Evolutionary conservation across 2,797 vertebrate species (phyloP).

Genomic region (Tadarida brasiliensis): DNA sequence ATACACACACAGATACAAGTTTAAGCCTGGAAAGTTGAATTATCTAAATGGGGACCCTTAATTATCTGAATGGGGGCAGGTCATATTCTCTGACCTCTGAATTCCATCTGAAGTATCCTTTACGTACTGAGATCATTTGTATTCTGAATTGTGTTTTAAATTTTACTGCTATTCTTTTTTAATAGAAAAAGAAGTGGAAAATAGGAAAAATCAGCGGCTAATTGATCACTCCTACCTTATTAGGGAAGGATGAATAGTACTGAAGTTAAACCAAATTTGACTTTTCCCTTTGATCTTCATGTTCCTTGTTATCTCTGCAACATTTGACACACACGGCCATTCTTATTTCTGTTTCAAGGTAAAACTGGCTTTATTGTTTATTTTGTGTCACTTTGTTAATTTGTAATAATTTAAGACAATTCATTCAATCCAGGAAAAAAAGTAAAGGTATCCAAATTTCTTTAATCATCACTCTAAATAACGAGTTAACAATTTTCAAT

Average conservation of each 20-base stretch:
- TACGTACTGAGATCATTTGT: not conserved
- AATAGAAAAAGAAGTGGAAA: not conserved
- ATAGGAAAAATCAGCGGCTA: not conserved
- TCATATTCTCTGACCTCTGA: not conserved
- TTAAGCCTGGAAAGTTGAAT: not conserved
- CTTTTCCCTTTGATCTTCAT: not conserved
- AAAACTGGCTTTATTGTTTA: not conserved
- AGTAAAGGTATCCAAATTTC: not conserved
- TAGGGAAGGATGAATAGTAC: not conserved
- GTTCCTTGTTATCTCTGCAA: not conserved
- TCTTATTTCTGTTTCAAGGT: not conserved
- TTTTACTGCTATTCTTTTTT: not conserved
- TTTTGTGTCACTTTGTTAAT: not conserved
- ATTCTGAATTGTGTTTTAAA: not conserved
- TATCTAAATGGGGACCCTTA: not conserved
- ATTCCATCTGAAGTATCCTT: not conserved
- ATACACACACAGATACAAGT: not conserved
- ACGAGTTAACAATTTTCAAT: not conserved
- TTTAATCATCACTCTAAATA: not conserved
- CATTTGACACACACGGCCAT: not conserved
- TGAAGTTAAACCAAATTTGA: slow-evolving; percentile 1
- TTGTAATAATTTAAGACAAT: slow-evolving; percentile 13
- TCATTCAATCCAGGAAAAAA: not conserved
- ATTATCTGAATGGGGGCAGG: not conserved
- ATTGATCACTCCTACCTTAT: not conserved